These are phyloP conservation scores for Drosophila melanocephala DNA, from an alignment of 2,888 invertebrate species.

Conservation along the genomic window DNA sequence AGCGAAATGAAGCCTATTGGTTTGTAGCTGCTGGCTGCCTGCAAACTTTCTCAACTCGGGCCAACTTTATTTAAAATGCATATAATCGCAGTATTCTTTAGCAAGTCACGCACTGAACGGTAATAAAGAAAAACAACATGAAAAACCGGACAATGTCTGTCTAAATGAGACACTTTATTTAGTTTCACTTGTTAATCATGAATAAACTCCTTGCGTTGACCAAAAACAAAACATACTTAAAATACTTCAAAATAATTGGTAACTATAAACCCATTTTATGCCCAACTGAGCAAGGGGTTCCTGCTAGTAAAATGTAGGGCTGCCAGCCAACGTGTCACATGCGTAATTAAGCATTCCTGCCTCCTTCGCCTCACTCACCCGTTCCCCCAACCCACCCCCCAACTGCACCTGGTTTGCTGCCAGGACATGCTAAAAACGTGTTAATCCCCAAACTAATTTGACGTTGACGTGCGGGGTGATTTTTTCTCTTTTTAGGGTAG, in stretches of 20 bases:
- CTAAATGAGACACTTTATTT: slow-evolving; percentile 38
- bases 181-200: slow-evolving; percentile 54
- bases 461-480: slow-evolving; percentile 55
- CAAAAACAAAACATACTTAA: slow-evolving; percentile 41
- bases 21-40: slow-evolving; percentile 17
- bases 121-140: neutral
- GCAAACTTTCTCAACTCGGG: slow-evolving; percentile 44
- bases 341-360: slow-evolving; percentile 62
- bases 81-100: slow-evolving; percentile 11
- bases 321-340: slow-evolving; percentile 47
- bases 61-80: slow-evolving; percentile 64
- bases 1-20: slow-evolving; percentile 70
- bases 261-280: slow-evolving; percentile 58
- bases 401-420: neutral
- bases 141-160: neutral
- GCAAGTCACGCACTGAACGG: slow-evolving; percentile 25
- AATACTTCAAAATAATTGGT: slow-evolving; percentile 54
- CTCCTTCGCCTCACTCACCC: neutral
- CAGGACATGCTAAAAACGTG: slow-evolving; percentile 65
- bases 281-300: slow-evolving; percentile 35
- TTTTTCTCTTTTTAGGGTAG: slow-evolving; percentile 13
- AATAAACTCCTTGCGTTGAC: slow-evolving; percentile 41
- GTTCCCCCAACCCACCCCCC: neutral
- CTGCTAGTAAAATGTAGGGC: slow-evolving; percentile 16
- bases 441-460: slow-evolving; percentile 75